These are phyloP conservation scores for Omphaloscelis lunosa DNA, from an alignment of 2,888 invertebrate species.

Conservation along the genomic window DNA sequence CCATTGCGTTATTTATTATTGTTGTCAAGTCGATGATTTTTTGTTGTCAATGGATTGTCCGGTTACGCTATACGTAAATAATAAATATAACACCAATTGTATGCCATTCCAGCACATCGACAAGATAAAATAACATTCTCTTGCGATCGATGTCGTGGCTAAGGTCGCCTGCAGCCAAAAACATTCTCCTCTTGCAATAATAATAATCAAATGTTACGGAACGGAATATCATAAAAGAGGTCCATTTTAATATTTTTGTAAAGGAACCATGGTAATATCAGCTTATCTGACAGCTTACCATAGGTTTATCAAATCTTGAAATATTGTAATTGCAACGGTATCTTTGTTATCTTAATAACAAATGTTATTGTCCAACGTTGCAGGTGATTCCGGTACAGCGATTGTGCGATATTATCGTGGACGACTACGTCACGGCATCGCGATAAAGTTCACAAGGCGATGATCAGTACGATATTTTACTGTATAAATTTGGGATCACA, in stretches of 20 bases:
- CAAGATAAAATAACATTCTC: slow-evolving; percentile 39
- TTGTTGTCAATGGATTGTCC: slow-evolving; percentile 6
- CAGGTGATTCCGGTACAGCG: neutral
- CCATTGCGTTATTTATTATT: slow-evolving; percentile 24
- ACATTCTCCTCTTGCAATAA: slow-evolving; percentile 45
- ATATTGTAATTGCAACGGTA: slow-evolving; percentile 21
- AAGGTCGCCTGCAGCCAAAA: slow-evolving; percentile 42
- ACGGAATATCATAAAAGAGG: slow-evolving; percentile 33
- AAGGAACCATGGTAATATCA: slow-evolving; percentile 9
- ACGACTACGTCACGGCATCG: neutral
- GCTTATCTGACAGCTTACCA: slow-evolving; percentile 10
- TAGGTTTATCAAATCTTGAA: slow-evolving; percentile 7
- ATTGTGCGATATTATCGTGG: neutral
- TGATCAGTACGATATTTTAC: no score
- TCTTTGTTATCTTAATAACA: slow-evolving; percentile 8
- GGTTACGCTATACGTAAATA: neutral
- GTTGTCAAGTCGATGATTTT: neutral
- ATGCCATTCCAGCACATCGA: slow-evolving; percentile 7
- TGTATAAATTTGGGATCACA: no score
- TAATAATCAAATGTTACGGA: slow-evolving; percentile 42
- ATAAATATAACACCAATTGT: slow-evolving; percentile 1
- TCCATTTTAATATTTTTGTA: slow-evolving; percentile 39
- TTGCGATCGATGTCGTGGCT: slow-evolving; percentile 18
- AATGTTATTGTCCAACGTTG: neutral
- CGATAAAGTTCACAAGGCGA: no score